Evolutionary conservation across 2,888 invertebrate species (phyloP).

Genomic region (Nymphalis urticae): DNA sequence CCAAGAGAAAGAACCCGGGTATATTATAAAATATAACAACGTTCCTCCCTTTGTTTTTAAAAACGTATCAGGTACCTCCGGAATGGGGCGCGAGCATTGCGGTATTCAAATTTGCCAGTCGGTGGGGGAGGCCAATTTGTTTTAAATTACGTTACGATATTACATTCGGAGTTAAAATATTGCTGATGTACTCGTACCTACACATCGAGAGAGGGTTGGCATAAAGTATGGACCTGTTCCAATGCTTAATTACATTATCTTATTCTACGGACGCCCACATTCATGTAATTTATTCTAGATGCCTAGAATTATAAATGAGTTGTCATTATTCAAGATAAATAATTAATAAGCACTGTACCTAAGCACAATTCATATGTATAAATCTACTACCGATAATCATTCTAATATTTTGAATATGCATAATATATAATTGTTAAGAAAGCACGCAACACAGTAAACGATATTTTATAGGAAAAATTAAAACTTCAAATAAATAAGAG

Average conservation of each 20-base stretch:
- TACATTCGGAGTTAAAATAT: conserved; percentile 75
- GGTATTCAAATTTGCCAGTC: conserved; percentile 75
- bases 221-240: conserved; percentile 56
- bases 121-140: conserved; percentile 79
- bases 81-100: conserved; percentile 69
- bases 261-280: conserved; percentile 29
- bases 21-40: conserved; percentile 72
- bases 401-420: no score
- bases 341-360: not conserved
- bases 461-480: not conserved
- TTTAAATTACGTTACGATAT: conserved; percentile 82
- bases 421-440: no score
- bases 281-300: conserved; percentile 36
- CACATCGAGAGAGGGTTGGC: conserved; percentile 70
- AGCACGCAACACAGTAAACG: no score
- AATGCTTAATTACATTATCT: conserved; percentile 34
- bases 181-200: conserved; percentile 50
- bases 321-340: conserved; percentile 12
- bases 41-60: conserved; percentile 75
- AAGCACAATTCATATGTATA: not conserved
- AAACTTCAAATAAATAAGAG: not conserved
- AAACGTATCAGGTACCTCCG: conserved; percentile 58
- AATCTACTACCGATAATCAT: not conserved
- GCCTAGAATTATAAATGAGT: conserved; percentile 22
- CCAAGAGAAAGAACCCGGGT: conserved; percentile 46